Evolutionary conservation across 2,113 vertebrate species (phyloP), one percentile per base, ranked within the genome.

Genomic region (Nesogale talazaci): DNA sequence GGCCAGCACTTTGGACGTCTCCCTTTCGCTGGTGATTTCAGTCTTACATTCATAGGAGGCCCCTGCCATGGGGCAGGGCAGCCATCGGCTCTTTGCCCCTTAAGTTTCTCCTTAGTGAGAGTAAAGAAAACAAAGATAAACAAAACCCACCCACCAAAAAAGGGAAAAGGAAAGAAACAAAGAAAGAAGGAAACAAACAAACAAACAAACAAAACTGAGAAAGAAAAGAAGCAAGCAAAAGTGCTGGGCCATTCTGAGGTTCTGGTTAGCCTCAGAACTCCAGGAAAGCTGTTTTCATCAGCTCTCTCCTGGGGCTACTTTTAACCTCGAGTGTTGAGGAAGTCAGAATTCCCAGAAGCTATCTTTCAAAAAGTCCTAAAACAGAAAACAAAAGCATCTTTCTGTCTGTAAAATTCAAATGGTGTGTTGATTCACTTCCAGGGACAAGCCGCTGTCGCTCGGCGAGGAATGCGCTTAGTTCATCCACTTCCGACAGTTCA

Each of bases 401-500:
- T 97, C 94, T 0, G n/a, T 96, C 90, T 89, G 97, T 95, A 94
- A 94, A 97, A 95, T 94, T 78, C 89, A 94, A 77, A 92, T 59
- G 57, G 95, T 91, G 96, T 94, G 96, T 88, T 56, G 95, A 96
- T 94, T 98, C 97, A 94, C 97, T 97, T 97, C 98, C 94, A 95
- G 98, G 98, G 97, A 97, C 97, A 92, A 95, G 97, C 98, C 96
- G 96, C 98, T 16, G 70, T 98, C 97, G 97, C 97, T 93, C 84
- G 90, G 97, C 97, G 97, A 98, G 99, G 98, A 98, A 98, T 98
- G 98, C 97, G 70, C 94, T 97, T 97, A 99, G 98, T 99, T 99
- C 99, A 99, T 99, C 99, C 99, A 99, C 97, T 99, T 99, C 83
- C 99, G 98, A 98, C 99, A 99, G 99, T 99, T 99, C 52, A 99